phyloP scores from a whole-genome alignment of 1,140 invertebrate genomes.

The Drusus annulatus region DNA sequence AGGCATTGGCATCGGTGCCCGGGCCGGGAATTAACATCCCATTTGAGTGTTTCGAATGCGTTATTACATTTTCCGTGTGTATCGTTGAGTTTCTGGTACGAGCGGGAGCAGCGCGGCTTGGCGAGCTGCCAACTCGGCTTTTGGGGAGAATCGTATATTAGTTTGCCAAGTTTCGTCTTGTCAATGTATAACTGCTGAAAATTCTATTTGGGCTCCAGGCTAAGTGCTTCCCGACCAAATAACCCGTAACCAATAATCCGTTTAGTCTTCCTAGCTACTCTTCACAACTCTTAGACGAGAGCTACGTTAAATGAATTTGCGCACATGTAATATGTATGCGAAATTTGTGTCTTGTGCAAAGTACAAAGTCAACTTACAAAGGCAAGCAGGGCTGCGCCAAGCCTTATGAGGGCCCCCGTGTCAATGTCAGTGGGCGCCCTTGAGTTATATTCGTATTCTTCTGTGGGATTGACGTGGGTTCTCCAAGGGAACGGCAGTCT shows the following conservation, averaged over 20 bases:
- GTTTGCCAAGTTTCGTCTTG: slow-evolving; percentile 23
- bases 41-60: slow-evolving; percentile 15
- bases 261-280: not conserved
- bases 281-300: too few relatives aligned
- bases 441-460: too few relatives aligned
- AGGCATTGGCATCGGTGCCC: not conserved
- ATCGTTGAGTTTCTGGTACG: not conserved
- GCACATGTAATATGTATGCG: too few relatives aligned
- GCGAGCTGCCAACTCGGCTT: slow-evolving; percentile 7
- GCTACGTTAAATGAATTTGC: too few relatives aligned
- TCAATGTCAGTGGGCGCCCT: too few relatives aligned
- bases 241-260: slow-evolving; percentile 1
- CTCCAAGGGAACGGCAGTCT: too few relatives aligned
- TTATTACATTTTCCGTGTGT: slow-evolving; percentile 14
- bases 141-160: slow-evolving; percentile 20
- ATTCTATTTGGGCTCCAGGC: not conserved
- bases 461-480: too few relatives aligned
- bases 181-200: slow-evolving; percentile 8
- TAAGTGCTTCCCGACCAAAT: slow-evolving; percentile 7
- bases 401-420: too few relatives aligned
- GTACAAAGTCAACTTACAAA: too few relatives aligned
- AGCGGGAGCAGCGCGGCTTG: not conserved
- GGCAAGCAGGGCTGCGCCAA: too few relatives aligned
- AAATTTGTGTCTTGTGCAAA: too few relatives aligned
- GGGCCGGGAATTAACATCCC: slow-evolving; percentile 12